These are phyloP conservation scores for Tympanoctomys barrerae DNA, from an alignment of 2,797 vertebrate genomes.

Conservation along the genomic window DNA sequence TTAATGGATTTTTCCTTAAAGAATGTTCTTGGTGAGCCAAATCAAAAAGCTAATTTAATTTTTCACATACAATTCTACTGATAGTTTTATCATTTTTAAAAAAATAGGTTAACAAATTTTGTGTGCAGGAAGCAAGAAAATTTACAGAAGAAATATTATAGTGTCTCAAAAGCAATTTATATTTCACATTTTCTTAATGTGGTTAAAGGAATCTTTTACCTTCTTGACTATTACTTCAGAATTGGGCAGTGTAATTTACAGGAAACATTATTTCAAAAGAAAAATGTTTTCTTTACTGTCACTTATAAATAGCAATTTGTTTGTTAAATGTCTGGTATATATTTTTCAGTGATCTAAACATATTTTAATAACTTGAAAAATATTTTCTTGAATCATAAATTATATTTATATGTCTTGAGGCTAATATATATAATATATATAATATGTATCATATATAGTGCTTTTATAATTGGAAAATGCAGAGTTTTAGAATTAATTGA, in stretches of 20 bases:
- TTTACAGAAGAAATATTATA: constrained; percentile 81
- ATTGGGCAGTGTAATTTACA: constrained; percentile 80
- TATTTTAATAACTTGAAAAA: constrained; percentile 64
- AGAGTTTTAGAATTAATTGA: not conserved
- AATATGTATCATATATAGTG: too few species aligned
- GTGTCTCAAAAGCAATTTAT: constrained; percentile 56
- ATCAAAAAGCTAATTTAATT: not conserved
- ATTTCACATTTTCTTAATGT: constrained; percentile 77
- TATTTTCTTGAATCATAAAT: constrained; percentile 67
- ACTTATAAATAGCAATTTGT: constrained; percentile 84
- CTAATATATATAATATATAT: not conserved
- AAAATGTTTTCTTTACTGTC: constrained; percentile 77
- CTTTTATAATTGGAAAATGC: not conserved
- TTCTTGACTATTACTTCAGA: constrained; percentile 82
- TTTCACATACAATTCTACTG: not conserved
- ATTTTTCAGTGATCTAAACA: constrained; percentile 80
- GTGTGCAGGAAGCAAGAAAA: constrained; percentile 69
- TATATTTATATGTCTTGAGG: not conserved
- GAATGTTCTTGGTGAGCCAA: not conserved
- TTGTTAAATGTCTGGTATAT: constrained; percentile 80
- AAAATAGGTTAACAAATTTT: not conserved
- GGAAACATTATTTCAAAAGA: constrained; percentile 72
- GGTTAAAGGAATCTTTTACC: constrained; percentile 84
- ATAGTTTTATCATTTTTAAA: not conserved
- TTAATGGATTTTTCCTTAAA: constrained; percentile 50